These are phyloP conservation scores for Eilema caniola DNA, from an alignment of 2,888 invertebrate genomes.

Conservation along the genomic window DNA sequence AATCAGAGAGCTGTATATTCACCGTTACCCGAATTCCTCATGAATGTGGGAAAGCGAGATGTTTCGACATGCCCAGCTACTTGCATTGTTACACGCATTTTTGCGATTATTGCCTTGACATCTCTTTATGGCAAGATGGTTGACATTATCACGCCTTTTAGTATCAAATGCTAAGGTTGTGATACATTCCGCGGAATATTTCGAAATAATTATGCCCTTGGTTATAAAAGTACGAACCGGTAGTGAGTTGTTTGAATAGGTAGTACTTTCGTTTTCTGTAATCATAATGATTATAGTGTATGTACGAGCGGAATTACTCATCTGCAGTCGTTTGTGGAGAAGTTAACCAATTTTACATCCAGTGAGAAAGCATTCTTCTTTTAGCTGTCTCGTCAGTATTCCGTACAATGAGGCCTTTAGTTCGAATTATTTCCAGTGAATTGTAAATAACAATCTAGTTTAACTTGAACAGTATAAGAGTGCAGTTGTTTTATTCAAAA, in stretches of 20 bases:
- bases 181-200: background rate
- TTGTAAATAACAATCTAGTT: background rate
- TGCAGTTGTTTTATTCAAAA: background rate
- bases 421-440: background rate
- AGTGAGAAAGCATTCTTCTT: background rate
- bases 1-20: conserved; percentile 43
- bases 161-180: conserved; percentile 8
- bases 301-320: background rate
- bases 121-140: conserved; percentile 5
- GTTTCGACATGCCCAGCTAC: conserved; percentile 17
- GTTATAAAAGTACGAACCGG: background rate
- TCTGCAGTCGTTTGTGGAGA: background rate
- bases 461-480: background rate
- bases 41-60: conserved; percentile 42
- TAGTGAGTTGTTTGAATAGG: conserved; percentile 4
- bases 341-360: background rate
- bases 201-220: background rate
- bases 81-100: conserved; percentile 33
- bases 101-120: conserved; percentile 28
- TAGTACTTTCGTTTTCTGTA: conserved; percentile 4
- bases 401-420: background rate
- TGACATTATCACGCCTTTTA: background rate
- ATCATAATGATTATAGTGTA: background rate
- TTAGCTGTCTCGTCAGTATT: background rate
- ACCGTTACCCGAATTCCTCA: conserved; percentile 52